Conservation (phyloP, 2,113 vertebrate species). For the Albula goreensis region DNA sequence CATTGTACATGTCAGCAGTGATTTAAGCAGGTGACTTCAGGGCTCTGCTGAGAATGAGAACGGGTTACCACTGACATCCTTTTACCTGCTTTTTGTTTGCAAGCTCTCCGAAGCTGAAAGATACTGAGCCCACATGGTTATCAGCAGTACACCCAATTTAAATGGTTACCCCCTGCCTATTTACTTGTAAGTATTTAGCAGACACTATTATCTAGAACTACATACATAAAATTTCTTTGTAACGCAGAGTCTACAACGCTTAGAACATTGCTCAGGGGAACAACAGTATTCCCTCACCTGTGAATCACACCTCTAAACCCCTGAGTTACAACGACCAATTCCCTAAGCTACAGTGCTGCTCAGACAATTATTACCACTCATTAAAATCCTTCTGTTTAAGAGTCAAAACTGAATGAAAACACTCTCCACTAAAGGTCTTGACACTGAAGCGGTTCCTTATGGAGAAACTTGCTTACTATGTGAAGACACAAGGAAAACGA, state of each 20-base stretch:
- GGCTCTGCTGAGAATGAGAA: not conserved
- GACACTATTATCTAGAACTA: no score
- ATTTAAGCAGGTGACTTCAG: not conserved
- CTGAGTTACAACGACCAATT: not conserved
- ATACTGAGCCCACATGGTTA: no score
- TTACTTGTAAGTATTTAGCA: no score
- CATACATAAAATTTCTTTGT: no score
- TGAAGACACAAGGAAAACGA: not conserved
- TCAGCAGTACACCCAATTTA: no score
- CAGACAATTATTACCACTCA: not conserved
- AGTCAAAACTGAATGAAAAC: not conserved
- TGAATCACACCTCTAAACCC: no score
- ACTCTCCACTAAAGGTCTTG: not conserved
- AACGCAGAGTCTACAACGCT: no score
- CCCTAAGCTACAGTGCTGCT: no score
- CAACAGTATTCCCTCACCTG: no score
- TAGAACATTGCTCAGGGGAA: no score
- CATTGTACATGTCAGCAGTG: conserved; percentile 3
- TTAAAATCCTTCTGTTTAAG: not conserved
- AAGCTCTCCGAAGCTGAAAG: not conserved
- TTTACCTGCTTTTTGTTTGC: not conserved
- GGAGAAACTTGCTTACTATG: not conserved
- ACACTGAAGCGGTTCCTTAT: not conserved
- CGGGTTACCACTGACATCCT: not conserved
- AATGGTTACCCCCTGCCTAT: no score